A percentile compares a stretch with the other conserved stretches of the same genome.
These are phyloP conservation scores for Vulpes ferrilata DNA, from an alignment of 2,113 vertebrate genomes.

Conservation along the genomic window DNA sequence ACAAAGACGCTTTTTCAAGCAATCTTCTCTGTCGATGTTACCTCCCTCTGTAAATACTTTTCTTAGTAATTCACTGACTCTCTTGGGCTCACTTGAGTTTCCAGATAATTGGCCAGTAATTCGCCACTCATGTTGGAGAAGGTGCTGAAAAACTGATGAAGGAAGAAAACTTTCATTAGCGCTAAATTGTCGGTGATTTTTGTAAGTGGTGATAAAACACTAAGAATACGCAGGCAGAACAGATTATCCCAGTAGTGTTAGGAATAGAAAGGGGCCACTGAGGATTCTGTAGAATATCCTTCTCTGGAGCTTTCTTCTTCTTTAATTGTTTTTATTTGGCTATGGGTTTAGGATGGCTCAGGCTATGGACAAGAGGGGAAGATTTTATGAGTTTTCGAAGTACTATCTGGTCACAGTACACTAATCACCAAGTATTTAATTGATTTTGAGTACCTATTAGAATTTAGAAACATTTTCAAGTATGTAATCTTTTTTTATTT, in stretches of 20 bases:
- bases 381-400: slow-evolving; percentile 38
- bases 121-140: slow-evolving; percentile 33
- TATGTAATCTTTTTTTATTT: background rate
- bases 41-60: slow-evolving; percentile 30
- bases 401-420: background rate
- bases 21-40: background rate
- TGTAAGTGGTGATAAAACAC: slow-evolving; percentile 46
- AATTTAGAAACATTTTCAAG: slow-evolving; percentile 50
- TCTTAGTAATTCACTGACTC: slow-evolving; percentile 44
- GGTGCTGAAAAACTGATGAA: slow-evolving; percentile 39
- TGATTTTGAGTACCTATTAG: background rate
- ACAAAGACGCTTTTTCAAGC: background rate
- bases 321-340: background rate
- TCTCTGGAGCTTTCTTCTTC: background rate
- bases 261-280: background rate
- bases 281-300: background rate
- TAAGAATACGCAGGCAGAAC: slow-evolving; percentile 26
- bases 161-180: slow-evolving; percentile 49
- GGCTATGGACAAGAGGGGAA: background rate
- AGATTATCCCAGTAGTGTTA: background rate
- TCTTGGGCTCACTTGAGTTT: slow-evolving; percentile 18
- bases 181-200: slow-evolving; percentile 33
- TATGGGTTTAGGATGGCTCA: background rate
- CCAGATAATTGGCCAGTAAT: slow-evolving; percentile 47
- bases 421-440: slow-evolving; percentile 20